phyloP scores from a whole-genome alignment of 2,888 invertebrate genomes.

The Chymomyza fuscimana region DNA sequence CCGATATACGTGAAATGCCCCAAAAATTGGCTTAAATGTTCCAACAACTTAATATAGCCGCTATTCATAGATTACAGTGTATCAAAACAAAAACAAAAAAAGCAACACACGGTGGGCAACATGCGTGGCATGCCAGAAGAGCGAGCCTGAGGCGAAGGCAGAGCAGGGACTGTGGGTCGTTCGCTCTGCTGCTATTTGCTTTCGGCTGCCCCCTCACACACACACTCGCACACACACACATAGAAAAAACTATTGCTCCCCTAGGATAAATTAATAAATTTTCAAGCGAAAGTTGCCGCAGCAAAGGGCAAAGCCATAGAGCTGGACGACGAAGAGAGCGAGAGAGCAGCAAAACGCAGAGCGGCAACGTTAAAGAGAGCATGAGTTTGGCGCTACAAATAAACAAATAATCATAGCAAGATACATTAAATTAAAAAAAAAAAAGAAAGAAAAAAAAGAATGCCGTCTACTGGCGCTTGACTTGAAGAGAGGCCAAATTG shows the following conservation, averaged over 20 bases:
- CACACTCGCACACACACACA: slow-evolving; percentile 24
- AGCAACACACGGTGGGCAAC: background rate
- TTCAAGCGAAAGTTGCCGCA: slow-evolving; percentile 57
- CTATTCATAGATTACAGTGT: background rate
- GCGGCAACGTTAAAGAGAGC: background rate
- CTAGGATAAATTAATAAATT: slow-evolving; percentile 72
- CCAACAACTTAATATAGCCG: background rate
- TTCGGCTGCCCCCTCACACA: slow-evolving; percentile 46
- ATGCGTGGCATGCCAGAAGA: background rate
- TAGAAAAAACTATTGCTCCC: slow-evolving; percentile 68
- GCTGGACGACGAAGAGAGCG: background rate
- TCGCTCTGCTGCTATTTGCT: slow-evolving; percentile 46
- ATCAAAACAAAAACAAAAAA: background rate
- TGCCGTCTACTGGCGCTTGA: background rate
- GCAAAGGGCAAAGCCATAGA: slow-evolving; percentile 15
- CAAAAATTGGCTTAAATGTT: no score
- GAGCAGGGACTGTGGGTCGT: slow-evolving; percentile 25
- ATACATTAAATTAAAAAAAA: slow-evolving; percentile 17
- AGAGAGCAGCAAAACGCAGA: background rate
- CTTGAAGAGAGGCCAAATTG: no score
- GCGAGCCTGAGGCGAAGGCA: background rate
- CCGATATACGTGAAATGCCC: no score
- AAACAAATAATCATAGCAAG: slow-evolving; percentile 44
- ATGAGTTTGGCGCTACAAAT: slow-evolving; percentile 39
- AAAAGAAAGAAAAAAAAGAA: slow-evolving; percentile 9